Evolutionary conservation across 2,797 vertebrate species (phyloP).

Genomic region (Clarias platycephalus): DNA sequence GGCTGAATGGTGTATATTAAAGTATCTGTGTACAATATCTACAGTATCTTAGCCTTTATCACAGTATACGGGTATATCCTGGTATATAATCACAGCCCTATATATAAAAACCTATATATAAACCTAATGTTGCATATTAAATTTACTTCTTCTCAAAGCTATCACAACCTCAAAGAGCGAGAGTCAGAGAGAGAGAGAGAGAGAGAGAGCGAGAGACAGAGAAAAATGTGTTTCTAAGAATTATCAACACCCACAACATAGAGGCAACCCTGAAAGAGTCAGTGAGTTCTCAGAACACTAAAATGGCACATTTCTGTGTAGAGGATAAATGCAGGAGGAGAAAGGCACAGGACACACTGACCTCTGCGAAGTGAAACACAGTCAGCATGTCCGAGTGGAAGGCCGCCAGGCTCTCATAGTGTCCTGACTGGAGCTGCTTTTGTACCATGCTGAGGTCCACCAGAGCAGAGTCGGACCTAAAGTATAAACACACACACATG

Average conservation of each 20-base stretch:
- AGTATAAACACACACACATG: conserved; percentile 46
- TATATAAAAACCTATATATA: no score
- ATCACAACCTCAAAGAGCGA: not conserved
- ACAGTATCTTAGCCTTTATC: not conserved
- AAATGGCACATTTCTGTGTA: conserved; percentile 52
- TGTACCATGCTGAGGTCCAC: conserved; percentile 81
- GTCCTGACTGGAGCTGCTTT: conserved; percentile 80
- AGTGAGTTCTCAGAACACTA: conserved; percentile 1
- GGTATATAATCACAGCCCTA: not conserved
- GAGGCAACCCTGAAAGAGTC: not conserved
- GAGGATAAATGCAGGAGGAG: conserved; percentile 60
- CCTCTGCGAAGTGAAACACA: conserved; percentile 85
- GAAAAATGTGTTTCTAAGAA: not conserved
- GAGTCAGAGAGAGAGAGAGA: not conserved
- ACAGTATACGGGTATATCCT: not conserved
- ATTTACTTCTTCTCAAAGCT: not conserved
- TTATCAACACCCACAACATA: not conserved
- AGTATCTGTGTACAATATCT: not conserved
- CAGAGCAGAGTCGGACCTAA: conserved; percentile 78
- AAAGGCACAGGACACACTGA: conserved; percentile 58
- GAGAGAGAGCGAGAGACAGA: not conserved
- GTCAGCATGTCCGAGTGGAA: conserved; percentile 87
- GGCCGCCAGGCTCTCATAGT: conserved; percentile 82
- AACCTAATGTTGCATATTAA: not conserved
- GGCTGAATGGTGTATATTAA: no score